Percentiles rank a stretch among this genome's conserved stretches.
Conservation (phyloP, 2,888 invertebrate species). For the Leucophenga montana region DNA sequence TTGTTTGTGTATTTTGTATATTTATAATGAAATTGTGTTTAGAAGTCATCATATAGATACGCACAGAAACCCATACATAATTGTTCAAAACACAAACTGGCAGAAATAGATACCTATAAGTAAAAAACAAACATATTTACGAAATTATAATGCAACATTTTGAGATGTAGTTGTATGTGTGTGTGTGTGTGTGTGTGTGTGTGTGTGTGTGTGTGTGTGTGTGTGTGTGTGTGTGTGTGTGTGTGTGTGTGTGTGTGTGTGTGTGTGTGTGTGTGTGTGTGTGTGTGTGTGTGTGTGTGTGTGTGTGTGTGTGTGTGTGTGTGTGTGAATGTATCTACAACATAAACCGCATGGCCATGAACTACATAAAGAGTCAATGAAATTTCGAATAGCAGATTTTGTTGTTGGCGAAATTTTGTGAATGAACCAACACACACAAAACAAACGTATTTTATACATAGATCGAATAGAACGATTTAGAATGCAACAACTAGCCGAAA, state of each 20-base stretch:
- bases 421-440: conserved; percentile 30
- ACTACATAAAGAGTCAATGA: conserved; percentile 22
- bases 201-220: conserved; percentile 30
- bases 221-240: conserved; percentile 29
- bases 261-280: conserved; percentile 31
- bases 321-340: conserved; percentile 28
- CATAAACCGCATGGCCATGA: conserved; percentile 29
- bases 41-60: too few species aligned
- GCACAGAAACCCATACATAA: conserved; percentile 32
- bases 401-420: conserved; percentile 24
- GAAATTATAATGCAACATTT: too few species aligned
- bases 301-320: conserved; percentile 29
- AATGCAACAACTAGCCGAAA: not conserved
- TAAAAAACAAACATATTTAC: too few species aligned
- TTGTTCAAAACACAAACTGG: too few species aligned
- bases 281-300: conserved; percentile 32
- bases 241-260: conserved; percentile 30
- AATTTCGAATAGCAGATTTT: conserved; percentile 3
- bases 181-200: conserved; percentile 34
- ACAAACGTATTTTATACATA: conserved; percentile 7
- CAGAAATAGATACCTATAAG: too few species aligned
- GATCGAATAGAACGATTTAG: conserved; percentile 16
- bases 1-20: too few species aligned
- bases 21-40: too few species aligned
- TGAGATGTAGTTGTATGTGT: conserved; percentile 19